phyloP scores from a whole-genome alignment of 2,888 invertebrate species.

The Coelinius sp. region DNA sequence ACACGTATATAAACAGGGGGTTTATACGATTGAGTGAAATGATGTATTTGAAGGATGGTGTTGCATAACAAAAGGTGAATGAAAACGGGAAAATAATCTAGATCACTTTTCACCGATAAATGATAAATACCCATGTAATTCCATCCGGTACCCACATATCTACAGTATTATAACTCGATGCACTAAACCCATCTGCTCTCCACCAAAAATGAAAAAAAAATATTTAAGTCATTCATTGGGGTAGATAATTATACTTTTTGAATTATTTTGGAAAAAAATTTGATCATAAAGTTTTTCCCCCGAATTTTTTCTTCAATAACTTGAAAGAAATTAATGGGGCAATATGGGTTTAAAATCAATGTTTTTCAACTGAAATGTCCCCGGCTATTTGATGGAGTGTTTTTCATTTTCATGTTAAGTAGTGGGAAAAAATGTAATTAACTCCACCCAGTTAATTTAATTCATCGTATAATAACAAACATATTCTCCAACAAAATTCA shows the following conservation, averaged over 20 bases:
- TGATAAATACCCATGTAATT: not conserved
- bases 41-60: conserved; percentile 8
- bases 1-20: conserved; percentile 14
- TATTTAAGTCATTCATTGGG: not conserved
- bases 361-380: not conserved
- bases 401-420: not conserved
- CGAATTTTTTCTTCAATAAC: no score
- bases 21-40: not conserved
- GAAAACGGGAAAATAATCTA: conserved; percentile 5
- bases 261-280: no score
- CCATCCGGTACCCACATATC: not conserved
- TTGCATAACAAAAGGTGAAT: not conserved
- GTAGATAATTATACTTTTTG: no score
- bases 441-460: not conserved
- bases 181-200: not conserved
- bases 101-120: not conserved
- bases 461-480: not conserved
- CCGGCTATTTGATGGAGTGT: not conserved
- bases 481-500: not conserved
- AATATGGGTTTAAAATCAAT: not conserved
- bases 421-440: not conserved
- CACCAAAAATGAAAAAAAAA: not conserved
- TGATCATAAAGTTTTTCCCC: no score
- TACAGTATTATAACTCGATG: no score
- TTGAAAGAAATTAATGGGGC: not conserved